These are phyloP conservation scores for Catostomus latipinnis DNA, from an alignment of 2,797 vertebrate species.

Conservation along the genomic window DNA sequence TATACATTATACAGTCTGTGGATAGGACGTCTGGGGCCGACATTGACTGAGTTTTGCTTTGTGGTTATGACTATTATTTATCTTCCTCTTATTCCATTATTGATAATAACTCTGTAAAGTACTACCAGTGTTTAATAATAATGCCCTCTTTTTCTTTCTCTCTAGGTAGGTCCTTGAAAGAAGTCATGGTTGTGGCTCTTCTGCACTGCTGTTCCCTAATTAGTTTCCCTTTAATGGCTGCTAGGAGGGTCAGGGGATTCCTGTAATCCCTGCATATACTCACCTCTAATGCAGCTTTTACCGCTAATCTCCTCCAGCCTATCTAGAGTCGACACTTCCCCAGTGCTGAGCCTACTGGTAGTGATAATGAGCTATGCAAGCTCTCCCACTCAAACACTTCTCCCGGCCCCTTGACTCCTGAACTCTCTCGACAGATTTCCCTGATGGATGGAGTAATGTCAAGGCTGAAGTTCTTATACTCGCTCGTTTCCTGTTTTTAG, in stretches of 20 bases:
- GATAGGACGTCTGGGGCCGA: slow-evolving; percentile 2
- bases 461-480: background rate
- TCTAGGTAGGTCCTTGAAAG: slow-evolving; percentile 25
- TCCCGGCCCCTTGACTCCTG: slow-evolving; percentile 17
- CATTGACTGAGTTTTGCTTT: slow-evolving; percentile 1
- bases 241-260: slow-evolving; percentile 60
- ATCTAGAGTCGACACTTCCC: slow-evolving; percentile 56
- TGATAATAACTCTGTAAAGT: slow-evolving; percentile 23
- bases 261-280: slow-evolving; percentile 63
- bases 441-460: slow-evolving; percentile 20
- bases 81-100: slow-evolving; percentile 27
- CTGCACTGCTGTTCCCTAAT: slow-evolving; percentile 57
- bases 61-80: slow-evolving; percentile 9
- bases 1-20: background rate
- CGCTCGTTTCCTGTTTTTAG: background rate
- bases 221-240: slow-evolving; percentile 61
- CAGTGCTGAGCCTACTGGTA: slow-evolving; percentile 43
- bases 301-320: slow-evolving; percentile 58
- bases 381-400: slow-evolving; percentile 30
- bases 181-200: slow-evolving; percentile 33
- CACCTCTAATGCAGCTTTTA: slow-evolving; percentile 57
- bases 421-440: slow-evolving; percentile 29
- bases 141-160: background rate
- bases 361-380: slow-evolving; percentile 52
- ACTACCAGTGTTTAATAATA: background rate